phyloP scores from a whole-genome alignment of 2,113 vertebrate species.

The Aegypius monachus region DNA sequence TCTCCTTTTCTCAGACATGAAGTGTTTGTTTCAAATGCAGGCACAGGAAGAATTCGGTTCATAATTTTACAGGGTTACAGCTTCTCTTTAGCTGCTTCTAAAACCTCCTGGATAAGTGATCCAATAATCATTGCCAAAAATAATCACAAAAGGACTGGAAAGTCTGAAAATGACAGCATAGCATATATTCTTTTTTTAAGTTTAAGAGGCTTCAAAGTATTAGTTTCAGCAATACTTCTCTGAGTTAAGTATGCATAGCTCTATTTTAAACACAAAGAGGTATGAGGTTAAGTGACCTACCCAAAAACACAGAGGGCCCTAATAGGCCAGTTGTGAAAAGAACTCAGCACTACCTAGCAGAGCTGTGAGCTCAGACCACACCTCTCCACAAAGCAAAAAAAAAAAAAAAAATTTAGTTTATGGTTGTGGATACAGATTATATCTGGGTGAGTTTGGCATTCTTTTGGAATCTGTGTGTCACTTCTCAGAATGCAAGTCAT shows the following conservation, averaged over 20 bases:
- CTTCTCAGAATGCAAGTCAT: background rate
- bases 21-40: background rate
- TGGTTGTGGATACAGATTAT: background rate
- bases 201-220: background rate
- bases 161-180: background rate
- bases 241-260: background rate
- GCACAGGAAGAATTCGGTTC: background rate
- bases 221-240: background rate
- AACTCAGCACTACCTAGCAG: background rate
- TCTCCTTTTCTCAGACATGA: background rate
- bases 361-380: background rate
- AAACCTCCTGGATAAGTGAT: background rate
- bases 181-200: background rate
- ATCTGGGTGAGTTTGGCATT: background rate
- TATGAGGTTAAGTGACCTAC: background rate
- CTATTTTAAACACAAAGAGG: background rate
- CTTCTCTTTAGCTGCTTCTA: background rate
- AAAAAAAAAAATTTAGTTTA: background rate
- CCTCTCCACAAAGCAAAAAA: background rate
- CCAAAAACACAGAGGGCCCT: background rate
- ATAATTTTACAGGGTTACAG: background rate
- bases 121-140: background rate
- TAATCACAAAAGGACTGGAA: background rate
- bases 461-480: background rate
- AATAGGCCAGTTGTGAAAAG: background rate